phyloP scores from a whole-genome alignment of 2,888 invertebrate genomes.

The Petrolisthes cinctipes region DNA sequence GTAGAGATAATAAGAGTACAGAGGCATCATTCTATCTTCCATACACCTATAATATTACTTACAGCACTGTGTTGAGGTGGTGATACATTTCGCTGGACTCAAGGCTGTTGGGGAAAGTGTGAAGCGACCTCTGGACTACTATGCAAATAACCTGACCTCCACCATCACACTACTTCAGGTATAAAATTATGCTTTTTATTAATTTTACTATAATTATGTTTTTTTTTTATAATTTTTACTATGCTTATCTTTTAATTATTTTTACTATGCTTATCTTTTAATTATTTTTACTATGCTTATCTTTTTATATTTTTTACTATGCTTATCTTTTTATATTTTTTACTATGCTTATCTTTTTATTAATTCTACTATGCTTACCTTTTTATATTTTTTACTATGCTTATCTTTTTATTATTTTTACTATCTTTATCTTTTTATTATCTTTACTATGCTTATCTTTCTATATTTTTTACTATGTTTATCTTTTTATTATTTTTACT shows the following conservation, averaged over 20 bases:
- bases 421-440: not conserved
- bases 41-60: not conserved
- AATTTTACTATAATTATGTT: not conserved
- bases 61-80: conserved; percentile 85
- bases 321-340: not conserved
- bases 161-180: conserved; percentile 87
- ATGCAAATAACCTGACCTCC: conserved; percentile 89
- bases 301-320: no score
- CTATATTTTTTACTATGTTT: not conserved
- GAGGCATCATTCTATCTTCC: not conserved
- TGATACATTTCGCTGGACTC: conserved; percentile 94
- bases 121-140: conserved; percentile 86
- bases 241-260: not conserved
- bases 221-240: not conserved
- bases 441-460: not conserved
- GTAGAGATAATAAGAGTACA: not conserved
- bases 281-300: not conserved
- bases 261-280: not conserved
- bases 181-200: conserved; percentile 67
- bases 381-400: not conserved
- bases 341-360: not conserved
- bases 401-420: not conserved
- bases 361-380: not conserved
- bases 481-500: not conserved
- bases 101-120: conserved; percentile 97